phyloP scores from a whole-genome alignment of 2,797 vertebrate genomes.

The Chaenodraco wilsoni region DNA sequence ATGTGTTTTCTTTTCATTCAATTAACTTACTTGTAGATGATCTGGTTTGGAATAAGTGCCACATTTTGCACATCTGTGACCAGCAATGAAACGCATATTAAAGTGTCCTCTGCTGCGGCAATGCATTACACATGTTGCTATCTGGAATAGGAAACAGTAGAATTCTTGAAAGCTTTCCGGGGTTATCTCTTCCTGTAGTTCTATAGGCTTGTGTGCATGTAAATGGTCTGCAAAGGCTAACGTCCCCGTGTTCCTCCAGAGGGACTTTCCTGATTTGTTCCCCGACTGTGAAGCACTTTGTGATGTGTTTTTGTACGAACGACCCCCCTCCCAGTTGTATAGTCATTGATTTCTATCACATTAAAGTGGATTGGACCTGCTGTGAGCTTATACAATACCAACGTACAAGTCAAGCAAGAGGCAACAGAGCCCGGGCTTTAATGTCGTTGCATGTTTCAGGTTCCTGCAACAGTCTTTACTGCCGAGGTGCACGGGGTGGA shows the following conservation, averaged over 20 bases:
- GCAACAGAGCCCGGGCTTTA: too few relatives aligned
- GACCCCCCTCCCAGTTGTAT: too few relatives aligned
- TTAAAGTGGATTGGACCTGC: neutral
- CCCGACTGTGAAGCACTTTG: too few relatives aligned
- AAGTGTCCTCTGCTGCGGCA: neutral
- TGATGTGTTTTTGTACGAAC: too few relatives aligned
- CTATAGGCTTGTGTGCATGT: too few relatives aligned
- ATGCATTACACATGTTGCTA: neutral
- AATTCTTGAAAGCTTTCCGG: too few relatives aligned
- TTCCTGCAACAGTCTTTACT: neutral
- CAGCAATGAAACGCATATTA: neutral
- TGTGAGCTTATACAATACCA: neutral
- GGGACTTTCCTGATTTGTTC: too few relatives aligned
- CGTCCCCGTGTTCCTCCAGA: too few relatives aligned
- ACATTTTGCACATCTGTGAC: neutral
- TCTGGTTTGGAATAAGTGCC: conserved; percentile 12
- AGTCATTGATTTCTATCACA: neutral
- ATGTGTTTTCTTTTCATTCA: neutral
- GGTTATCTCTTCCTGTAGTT: too few relatives aligned
- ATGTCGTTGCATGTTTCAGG: too few relatives aligned
- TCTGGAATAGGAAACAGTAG: neutral
- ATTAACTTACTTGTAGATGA: neutral
- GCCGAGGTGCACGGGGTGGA: neutral
- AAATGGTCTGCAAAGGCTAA: too few relatives aligned
- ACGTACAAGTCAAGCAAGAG: too few relatives aligned